Conservation (phyloP, 2,797 vertebrate genomes). For the Alfaro cultratus region DNA sequence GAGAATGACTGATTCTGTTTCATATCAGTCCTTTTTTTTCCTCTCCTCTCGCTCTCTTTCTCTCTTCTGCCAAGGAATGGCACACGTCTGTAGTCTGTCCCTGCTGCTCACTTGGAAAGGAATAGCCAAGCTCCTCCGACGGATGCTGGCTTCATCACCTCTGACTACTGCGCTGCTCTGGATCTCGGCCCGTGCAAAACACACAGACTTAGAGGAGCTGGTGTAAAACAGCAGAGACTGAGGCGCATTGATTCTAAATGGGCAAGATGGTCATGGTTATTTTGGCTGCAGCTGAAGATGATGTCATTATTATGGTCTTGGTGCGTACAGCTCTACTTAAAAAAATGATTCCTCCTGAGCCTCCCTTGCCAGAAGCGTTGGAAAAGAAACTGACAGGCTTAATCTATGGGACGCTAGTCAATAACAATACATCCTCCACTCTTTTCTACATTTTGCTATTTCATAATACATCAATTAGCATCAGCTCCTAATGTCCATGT, state of each 20-base stretch:
- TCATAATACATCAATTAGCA: slow-evolving; percentile 73
- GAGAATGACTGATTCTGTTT: slow-evolving; percentile 81
- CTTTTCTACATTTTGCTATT: slow-evolving; percentile 63
- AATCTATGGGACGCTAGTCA: slow-evolving; percentile 70
- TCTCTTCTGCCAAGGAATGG: slow-evolving; percentile 76
- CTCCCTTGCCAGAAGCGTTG: slow-evolving; percentile 66
- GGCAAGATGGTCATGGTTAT: slow-evolving; percentile 63
- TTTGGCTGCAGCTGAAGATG: slow-evolving; percentile 67
- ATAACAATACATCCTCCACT: slow-evolving; percentile 70
- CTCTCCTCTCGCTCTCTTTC: slow-evolving; percentile 28
- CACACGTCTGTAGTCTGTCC: slow-evolving; percentile 73
- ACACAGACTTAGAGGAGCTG: slow-evolving; percentile 60
- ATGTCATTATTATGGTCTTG: slow-evolving; percentile 68
- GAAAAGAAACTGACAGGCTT: slow-evolving; percentile 75
- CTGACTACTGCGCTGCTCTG: slow-evolving; percentile 58
- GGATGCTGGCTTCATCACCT: slow-evolving; percentile 79
- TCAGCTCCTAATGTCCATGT: slow-evolving; percentile 56
- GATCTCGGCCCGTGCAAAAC: slow-evolving; percentile 56
- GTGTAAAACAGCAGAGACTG: slow-evolving; percentile 55
- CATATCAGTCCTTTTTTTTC: slow-evolving; percentile 45
- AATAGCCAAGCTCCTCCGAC: slow-evolving; percentile 78
- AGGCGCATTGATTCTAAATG: slow-evolving; percentile 60
- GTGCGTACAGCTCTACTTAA: slow-evolving; percentile 53
- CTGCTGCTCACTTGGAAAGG: slow-evolving; percentile 78
- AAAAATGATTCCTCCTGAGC: slow-evolving; percentile 72